Evolutionary conservation across 1,140 invertebrate genomes (phyloP), one percentile per base, ranked within the genome.

Genomic region (Drosophila obscura): DNA sequence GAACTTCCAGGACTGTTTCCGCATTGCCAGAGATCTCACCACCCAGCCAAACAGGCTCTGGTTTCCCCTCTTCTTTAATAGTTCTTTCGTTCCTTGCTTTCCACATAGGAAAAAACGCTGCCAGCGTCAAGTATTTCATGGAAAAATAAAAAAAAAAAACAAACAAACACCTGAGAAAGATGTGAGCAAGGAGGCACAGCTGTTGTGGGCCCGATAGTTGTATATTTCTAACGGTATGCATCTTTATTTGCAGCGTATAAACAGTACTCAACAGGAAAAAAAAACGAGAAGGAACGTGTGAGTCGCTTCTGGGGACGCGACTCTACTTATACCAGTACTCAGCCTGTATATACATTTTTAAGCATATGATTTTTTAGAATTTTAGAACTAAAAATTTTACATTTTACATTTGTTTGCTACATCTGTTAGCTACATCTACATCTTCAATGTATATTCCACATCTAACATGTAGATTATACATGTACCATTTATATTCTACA

Each of bases 71-170:
- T 56, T 26, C 19, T 51, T 4, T 24, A 69, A 69, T 43, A 8
- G 44, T 43, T 60, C 51, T 55, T 16, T 26, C 26, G 46, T 44
- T 55, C 48, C 48, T 55, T 53, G 44, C 73, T 35, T 51, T 66
- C 67, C 77, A 63, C 82, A 79, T 88, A 76, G 83, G 72, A 60
- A 79, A 78, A 82, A 88, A 72, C 71, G 74, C 83, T 76, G 71
- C 81, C 81, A 82, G 69, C 78, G 71, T 75, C 78, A 88, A 87
- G 82, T 87, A 88, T 87, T 87, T 82, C 71, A 82, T 82, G 75
- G 56, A 59, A 87, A 68, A 58, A 44, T 72, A 57, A 62, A 78
- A 73, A 62, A 58, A 39, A 78, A 76, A 62, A 55, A 46, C 39
- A 11, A 46, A 48, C 52, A 55, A 44, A 35, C 39, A 58, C n/a